A percentile compares a stretch with the other conserved stretches of the same genome.
Evolutionary conservation across 2,888 invertebrate species (phyloP).

Genomic region (Synanthedon vespiformis): DNA sequence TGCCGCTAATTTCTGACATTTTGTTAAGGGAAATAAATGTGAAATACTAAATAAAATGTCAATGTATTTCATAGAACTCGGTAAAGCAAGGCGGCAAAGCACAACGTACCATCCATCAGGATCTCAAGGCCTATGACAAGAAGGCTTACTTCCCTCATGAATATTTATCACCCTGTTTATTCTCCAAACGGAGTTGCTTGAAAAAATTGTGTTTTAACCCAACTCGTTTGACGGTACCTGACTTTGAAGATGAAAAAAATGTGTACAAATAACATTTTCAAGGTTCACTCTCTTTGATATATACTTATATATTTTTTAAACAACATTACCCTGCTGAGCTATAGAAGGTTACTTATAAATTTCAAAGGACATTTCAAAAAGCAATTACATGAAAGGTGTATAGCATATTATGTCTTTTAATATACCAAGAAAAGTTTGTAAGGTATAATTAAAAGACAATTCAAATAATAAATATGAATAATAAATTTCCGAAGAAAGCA

Average conservation of each 20-base stretch:
- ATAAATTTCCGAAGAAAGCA: too few relatives aligned
- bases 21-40: not conserved
- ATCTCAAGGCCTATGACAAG: conserved; percentile 57
- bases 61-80: conserved; percentile 12
- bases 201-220: conserved; percentile 28
- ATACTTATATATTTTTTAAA: not conserved
- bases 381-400: too few relatives aligned
- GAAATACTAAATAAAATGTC: conserved; percentile 1
- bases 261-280: conserved; percentile 9
- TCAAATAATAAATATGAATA: too few relatives aligned
- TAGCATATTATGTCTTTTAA: too few relatives aligned
- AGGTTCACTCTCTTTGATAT: conserved; percentile 2
- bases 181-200: conserved; percentile 28
- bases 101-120: conserved; percentile 55
- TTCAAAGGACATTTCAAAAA: too few relatives aligned
- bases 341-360: too few relatives aligned
- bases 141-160: conserved; percentile 58
- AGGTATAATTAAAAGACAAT: too few relatives aligned
- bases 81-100: conserved; percentile 29
- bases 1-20: too few relatives aligned
- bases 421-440: too few relatives aligned
- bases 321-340: too few relatives aligned
- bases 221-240: conserved; percentile 17
- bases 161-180: conserved; percentile 57
- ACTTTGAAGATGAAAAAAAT: conserved; percentile 18